Base-by-base conservation (phyloP, 2,888 invertebrate genomes). In the Pyrrhia umbra region DNA sequence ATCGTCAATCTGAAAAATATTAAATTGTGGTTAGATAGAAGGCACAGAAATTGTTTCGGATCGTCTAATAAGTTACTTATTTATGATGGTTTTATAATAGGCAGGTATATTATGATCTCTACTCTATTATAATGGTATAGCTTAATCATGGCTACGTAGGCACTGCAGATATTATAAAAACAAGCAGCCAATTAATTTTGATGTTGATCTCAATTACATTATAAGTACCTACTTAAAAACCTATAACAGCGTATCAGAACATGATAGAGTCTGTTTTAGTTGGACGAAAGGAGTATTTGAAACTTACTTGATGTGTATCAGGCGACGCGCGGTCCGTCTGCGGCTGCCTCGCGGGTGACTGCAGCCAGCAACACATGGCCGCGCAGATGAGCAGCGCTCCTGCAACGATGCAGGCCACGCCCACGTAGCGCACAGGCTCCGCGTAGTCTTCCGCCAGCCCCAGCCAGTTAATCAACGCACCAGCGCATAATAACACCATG, bases 291-390 rank as follows among this genome's bases (percentile, higher is more conserved):
- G 3, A 10, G 23, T 2, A 13, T 20, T 34, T 10, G 8, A 47
- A 42, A 68, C 65, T 60, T 16, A 95, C 95, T 92, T 95, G 95
- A 84, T 95, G 95, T 72, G 94, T 94, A 68, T 95, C 94, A 75
- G 93, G 92, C 77, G 93, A 90, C 18, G 91, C 84, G 66, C 93
- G 89, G 71, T 94, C 94, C 45, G 86, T 84, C 68, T 92, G 93
- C 60, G 94, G 92, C 84, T 91, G 92, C 72, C 95, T 83, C 54
- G 94, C 93, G 16, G 95, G 95, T 30, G 94, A 93, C 88, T 95
- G 96, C 79, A 96, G 94, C 97, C 97, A 97, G 89, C 96, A 96
- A 88, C 97, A 97, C 96, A 97, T 97, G 59, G 97, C 97, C 21
- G 96, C 96, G 85, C 96, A 97, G 81, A 97, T 96, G 81, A 97